Percentiles rank a stretch among this genome's conserved stretches.
Conservation (phyloP, 2,113 vertebrate species). For the Ciconia boyciana region DNA sequence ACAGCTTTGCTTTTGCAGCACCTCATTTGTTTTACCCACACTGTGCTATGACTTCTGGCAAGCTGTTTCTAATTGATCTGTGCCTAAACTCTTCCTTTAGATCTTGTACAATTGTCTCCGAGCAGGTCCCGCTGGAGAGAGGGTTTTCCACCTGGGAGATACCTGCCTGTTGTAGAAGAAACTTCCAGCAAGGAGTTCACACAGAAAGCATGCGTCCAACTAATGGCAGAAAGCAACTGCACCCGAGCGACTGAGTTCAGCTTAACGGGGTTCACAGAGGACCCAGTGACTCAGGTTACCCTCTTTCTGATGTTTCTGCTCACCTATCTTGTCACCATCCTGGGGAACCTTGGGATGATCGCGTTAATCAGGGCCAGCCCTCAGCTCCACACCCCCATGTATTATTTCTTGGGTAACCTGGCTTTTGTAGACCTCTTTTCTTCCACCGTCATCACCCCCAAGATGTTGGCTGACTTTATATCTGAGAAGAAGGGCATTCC, state of each 20-base stretch:
- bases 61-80: not conserved
- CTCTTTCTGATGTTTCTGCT: not conserved
- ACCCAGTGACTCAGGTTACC: fast-evolving
- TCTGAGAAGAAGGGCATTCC: not conserved
- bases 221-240: not conserved
- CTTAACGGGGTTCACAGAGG: not conserved
- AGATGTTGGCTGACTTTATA: not conserved
- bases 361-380: not conserved
- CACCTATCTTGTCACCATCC: not conserved
- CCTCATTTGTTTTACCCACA: fast-evolving
- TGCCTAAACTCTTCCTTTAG: not conserved
- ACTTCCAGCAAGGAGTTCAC: not conserved
- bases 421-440: not conserved
- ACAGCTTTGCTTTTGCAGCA: not conserved
- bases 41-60: not conserved
- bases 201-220: fast-evolving
- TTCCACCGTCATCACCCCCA: not conserved
- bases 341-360: not conserved
- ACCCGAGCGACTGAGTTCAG: not conserved
- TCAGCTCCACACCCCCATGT: not conserved
- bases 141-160: not conserved
- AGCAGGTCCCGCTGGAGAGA: not conserved
- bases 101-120: not conserved
- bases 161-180: not conserved
- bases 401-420: slow-evolving; percentile 7